phyloP scores from a whole-genome alignment of 1,140 invertebrate species.

The Rhopalosiphum maidis region DNA sequence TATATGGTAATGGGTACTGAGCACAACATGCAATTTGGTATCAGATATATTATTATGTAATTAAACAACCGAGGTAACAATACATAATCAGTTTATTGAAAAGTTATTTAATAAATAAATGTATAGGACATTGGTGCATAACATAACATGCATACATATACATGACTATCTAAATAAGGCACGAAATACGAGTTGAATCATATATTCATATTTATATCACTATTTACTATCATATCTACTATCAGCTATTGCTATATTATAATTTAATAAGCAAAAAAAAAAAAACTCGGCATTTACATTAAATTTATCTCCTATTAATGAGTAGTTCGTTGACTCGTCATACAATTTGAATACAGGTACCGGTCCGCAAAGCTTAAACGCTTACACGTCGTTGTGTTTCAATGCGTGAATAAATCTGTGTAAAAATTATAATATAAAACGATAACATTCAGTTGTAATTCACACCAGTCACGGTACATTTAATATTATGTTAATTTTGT shows the following conservation, averaged over 20 bases:
- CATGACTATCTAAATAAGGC: neutral
- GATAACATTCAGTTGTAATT: neutral
- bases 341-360: slow-evolving; percentile 15
- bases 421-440: neutral
- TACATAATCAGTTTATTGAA: neutral
- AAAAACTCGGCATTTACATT: neutral
- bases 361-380: neutral
- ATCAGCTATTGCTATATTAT: neutral
- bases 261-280: neutral
- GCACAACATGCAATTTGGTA: neutral
- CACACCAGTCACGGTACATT: neutral
- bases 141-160: neutral
- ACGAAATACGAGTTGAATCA: neutral
- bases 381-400: neutral
- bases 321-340: neutral
- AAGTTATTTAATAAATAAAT: slow-evolving; percentile 6
- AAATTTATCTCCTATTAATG: neutral
- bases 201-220: neutral
- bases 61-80: neutral
- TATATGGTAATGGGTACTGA: neutral
- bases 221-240: neutral
- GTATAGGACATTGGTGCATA: neutral
- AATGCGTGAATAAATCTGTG: neutral
- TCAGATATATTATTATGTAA: neutral
- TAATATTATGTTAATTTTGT: neutral